Evolutionary conservation across 2,888 invertebrate genomes (phyloP).

Genomic region (Phyllotreta cruciferae): DNA sequence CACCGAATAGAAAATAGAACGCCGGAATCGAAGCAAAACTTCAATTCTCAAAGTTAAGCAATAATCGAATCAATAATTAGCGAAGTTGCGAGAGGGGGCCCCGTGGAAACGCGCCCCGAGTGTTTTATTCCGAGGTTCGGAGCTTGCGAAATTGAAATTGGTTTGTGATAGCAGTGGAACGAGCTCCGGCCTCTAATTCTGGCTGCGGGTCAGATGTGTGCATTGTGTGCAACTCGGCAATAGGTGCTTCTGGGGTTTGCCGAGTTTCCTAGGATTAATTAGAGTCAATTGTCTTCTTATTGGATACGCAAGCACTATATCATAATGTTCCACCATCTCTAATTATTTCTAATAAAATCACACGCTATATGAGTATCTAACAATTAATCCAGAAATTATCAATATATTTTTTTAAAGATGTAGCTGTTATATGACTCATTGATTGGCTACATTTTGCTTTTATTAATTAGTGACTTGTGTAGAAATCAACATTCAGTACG

Average conservation of each 20-base stretch:
- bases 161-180: slow-evolving; percentile 7
- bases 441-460: no score
- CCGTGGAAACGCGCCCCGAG: slow-evolving; percentile 9
- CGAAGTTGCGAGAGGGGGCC: slow-evolving; percentile 2
- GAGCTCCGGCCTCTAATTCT: slow-evolving; percentile 12
- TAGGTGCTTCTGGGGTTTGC: slow-evolving; percentile 12
- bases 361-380: no score
- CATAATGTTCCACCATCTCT: not conserved
- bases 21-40: not conserved
- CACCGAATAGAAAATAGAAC: not conserved
- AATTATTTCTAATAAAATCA: no score
- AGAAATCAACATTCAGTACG: no score
- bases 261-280: slow-evolving; percentile 20
- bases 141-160: slow-evolving; percentile 9
- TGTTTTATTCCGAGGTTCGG: slow-evolving; percentile 5
- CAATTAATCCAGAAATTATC: no score
- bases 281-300: slow-evolving; percentile 20
- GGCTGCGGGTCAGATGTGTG: slow-evolving; percentile 19
- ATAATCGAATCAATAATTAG: slow-evolving; percentile 20
- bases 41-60: slow-evolving; percentile 9
- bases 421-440: no score
- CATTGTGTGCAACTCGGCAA: slow-evolving; percentile 17
- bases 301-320: slow-evolving; percentile 9
- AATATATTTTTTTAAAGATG: no score
- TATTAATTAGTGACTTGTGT: no score